phyloP scores from a whole-genome alignment of 1,140 invertebrate genomes.

The Cryptotermes secundus region DNA sequence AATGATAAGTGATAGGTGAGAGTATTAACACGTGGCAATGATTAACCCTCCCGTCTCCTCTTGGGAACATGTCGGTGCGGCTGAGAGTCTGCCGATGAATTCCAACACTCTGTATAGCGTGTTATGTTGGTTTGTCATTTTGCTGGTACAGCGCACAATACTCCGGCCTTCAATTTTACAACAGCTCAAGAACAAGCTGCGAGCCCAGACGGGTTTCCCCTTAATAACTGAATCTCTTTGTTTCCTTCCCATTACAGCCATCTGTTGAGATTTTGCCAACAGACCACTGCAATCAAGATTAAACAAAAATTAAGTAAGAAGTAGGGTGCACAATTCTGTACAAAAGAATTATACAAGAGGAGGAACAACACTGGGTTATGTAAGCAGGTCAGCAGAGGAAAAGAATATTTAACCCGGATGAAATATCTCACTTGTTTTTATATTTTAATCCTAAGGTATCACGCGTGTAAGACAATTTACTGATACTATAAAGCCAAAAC shows the following conservation, averaged over 20 bases:
- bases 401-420: not conserved
- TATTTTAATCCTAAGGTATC: not conserved
- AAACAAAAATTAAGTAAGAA: constrained; percentile 2
- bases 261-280: not conserved
- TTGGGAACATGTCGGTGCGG: too few species aligned
- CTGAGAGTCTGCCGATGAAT: too few species aligned
- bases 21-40: too few species aligned
- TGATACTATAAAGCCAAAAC: not conserved
- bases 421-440: not conserved
- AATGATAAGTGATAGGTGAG: too few species aligned
- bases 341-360: not conserved
- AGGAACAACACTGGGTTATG: not conserved
- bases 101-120: not conserved
- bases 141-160: too few species aligned
- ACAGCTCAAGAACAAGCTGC: not conserved
- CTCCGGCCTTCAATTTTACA: not conserved
- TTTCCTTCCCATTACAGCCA: not conserved
- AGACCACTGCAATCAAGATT: not conserved
- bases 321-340: not conserved
- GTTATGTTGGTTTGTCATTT: not conserved
- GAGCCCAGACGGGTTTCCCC: not conserved
- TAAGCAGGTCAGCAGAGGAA: not conserved
- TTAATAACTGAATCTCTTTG: not conserved
- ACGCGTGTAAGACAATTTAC: not conserved
- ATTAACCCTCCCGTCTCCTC: too few species aligned